Evolutionary conservation across 2,888 invertebrate species (phyloP).

Genomic region (Stenolophus ochropezus): DNA sequence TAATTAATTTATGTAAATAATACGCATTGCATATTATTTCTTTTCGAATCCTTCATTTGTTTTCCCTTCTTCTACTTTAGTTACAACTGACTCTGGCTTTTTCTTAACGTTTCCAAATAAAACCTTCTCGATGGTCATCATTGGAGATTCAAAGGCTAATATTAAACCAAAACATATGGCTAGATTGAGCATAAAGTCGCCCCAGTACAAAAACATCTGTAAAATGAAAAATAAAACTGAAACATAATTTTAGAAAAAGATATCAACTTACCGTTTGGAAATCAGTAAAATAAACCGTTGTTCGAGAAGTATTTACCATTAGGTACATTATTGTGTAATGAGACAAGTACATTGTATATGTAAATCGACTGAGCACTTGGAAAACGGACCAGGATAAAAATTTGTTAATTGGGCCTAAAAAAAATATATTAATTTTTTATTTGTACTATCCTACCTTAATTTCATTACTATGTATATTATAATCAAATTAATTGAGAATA

Average conservation of each 20-base stretch:
- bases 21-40: too few relatives aligned
- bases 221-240: conserved; percentile 47
- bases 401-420: conserved; percentile 12
- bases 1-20: too few relatives aligned
- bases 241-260: not conserved
- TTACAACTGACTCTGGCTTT: too few relatives aligned
- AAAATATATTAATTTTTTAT: not conserved
- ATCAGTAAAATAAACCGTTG: not conserved
- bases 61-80: too few relatives aligned
- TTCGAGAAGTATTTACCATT: not conserved
- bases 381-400: conserved; percentile 34
- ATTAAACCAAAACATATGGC: conserved; percentile 69
- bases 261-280: not conserved
- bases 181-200: conserved; percentile 71
- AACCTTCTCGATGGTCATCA: conserved; percentile 71
- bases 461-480: too few relatives aligned
- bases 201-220: conserved; percentile 70
- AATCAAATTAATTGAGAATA: too few relatives aligned
- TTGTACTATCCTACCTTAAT: too few relatives aligned
- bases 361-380: conserved; percentile 35
- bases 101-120: conserved; percentile 44
- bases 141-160: conserved; percentile 72
- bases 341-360: conserved; percentile 11
- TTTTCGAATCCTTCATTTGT: too few relatives aligned
- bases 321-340: not conserved